Percentiles rank a stretch among this genome's conserved stretches.
Evolutionary conservation across 2,888 invertebrate species (phyloP).

Genomic region (Agrochola lota): DNA sequence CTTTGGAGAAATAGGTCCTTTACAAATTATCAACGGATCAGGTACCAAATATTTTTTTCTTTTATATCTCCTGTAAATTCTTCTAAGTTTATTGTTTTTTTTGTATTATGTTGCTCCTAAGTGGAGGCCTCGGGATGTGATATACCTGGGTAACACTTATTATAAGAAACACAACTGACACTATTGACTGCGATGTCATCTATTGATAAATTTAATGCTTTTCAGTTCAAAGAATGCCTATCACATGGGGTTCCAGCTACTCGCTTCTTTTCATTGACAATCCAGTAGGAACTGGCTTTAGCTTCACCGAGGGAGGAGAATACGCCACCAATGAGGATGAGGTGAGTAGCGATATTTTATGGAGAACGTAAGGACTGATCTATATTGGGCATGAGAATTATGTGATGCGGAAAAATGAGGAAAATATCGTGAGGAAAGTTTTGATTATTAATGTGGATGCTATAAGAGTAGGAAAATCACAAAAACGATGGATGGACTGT

Average conservation of each 20-base stretch:
- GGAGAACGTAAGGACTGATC: not conserved
- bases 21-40: constrained; percentile 21
- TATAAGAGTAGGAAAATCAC: not conserved
- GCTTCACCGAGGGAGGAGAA: constrained; percentile 16
- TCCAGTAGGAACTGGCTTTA: constrained; percentile 87
- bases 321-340: not conserved
- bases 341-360: not conserved
- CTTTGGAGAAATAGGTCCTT: constrained; percentile 85
- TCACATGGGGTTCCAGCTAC: constrained; percentile 80
- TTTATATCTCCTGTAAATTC: not conserved
- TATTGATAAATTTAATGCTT: not conserved
- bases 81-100: not conserved
- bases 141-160: not conserved
- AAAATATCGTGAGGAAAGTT: not conserved
- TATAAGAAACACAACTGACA: not conserved
- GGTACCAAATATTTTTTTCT: constrained; percentile 4
- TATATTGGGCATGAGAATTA: not conserved
- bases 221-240: constrained; percentile 12
- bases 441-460: not conserved
- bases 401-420: not conserved
- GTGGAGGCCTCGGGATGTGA: not conserved
- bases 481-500: not conserved
- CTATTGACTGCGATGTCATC: not conserved
- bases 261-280: constrained; percentile 90
- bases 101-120: not conserved